phyloP scores from a whole-genome alignment of 2,797 vertebrate species.

The Chloroceryle amazona region DNA sequence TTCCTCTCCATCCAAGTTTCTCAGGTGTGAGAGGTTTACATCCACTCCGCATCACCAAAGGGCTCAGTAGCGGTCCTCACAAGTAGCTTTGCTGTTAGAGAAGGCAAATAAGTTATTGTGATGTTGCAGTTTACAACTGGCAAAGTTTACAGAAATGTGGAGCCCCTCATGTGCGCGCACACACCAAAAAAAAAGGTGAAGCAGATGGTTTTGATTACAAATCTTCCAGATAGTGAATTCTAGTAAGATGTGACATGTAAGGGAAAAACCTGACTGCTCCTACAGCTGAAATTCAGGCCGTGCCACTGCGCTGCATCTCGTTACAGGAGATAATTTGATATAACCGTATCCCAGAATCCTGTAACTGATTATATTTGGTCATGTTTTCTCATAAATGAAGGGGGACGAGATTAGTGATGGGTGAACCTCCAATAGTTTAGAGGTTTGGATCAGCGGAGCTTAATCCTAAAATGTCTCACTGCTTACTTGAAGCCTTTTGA shows the following conservation, averaged over 20 bases:
- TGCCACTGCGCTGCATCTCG: not conserved
- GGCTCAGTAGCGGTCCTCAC: not conserved
- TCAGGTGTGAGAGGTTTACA: not conserved
- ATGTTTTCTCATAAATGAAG: slow-evolving; percentile 41
- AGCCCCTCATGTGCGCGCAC: not conserved
- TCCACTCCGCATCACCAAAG: not conserved
- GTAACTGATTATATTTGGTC: slow-evolving; percentile 61
- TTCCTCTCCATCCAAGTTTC: not conserved
- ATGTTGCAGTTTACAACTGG: slow-evolving; percentile 26
- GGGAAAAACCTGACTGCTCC: slow-evolving; percentile 8
- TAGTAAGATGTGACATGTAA: slow-evolving; percentile 27
- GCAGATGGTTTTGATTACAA: slow-evolving; percentile 60
- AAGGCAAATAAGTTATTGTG: not conserved
- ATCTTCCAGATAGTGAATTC: slow-evolving; percentile 48
- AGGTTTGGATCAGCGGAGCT: not conserved
- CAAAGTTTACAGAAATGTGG: slow-evolving; percentile 28
- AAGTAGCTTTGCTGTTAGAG: not conserved
- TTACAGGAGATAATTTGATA: slow-evolving; percentile 49
- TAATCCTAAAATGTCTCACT: slow-evolving; percentile 28
- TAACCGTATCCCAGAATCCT: not conserved
- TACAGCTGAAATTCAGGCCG: not conserved
- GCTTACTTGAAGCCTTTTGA: not conserved
- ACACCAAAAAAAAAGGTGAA: not conserved
- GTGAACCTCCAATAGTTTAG: slow-evolving; percentile 13
- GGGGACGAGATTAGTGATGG: slow-evolving; percentile 13